Base-by-base conservation (phyloP, 2,888 invertebrate species). In the Protonemura montana region DNA sequence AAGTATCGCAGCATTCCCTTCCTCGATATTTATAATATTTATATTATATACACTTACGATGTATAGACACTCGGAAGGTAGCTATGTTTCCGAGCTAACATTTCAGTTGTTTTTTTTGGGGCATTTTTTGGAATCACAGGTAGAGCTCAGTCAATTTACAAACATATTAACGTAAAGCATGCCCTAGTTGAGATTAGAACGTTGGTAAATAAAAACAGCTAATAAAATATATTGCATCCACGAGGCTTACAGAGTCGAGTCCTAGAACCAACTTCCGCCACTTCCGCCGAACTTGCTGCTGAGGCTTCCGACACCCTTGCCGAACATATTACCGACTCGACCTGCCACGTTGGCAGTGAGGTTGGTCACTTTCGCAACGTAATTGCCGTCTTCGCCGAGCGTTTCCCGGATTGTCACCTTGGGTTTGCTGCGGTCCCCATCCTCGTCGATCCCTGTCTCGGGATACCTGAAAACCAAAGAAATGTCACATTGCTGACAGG, bases 271-370 rank as follows among this genome's bases (percentile, higher is more conserved):
- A 91, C 96, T 96, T 87, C 96, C 95, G 89, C 96, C 96, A 88
- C 97, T 97, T 89, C 96, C 96, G 88, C 97, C 97, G 89, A 97
- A 94, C 92, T 97, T 97, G 89, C 96, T 96, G 90, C 97, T 96
- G 90, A 98, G 94, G 90, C 97, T 97, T 89, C 97, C 97, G 90
- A 98, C 95, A 89, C 97, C 96, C 91, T 97, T 97, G 85, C 97
- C 97, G 90, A 97, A 95, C 91, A 97, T 95, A 92, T 96, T 97
- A 89, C 97, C 97, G 90, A 98, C 95, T 92, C 96, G 93, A 86
- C 97, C 97, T 88, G 97, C 97, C 88, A 97, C 96, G 90, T 97
- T 96, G 88, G 96, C 96, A 76, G 96, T 95, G 29, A 96, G 96
- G 90, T 95, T 95, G 89, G 95, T 95, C 88, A 96, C 93, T 91